Conservation (phyloP, 2,113 vertebrate genomes). For the Oxyruncus cristatus region DNA sequence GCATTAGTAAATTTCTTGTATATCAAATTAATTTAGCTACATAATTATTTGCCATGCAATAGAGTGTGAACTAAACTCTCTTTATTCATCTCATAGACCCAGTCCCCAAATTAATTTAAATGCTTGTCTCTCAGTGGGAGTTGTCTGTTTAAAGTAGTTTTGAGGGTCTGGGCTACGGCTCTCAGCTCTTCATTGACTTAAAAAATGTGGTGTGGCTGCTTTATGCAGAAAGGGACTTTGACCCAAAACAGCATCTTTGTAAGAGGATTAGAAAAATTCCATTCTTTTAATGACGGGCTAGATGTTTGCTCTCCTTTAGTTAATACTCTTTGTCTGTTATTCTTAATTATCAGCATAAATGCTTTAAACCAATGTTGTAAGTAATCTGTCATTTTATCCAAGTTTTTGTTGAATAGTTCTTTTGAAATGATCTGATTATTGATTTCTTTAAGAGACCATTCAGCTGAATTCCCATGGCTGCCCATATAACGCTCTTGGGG, state of each 20-base stretch:
- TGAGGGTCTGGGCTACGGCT: not conserved
- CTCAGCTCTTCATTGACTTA: slow-evolving; percentile 38
- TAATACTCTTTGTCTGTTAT: slow-evolving; percentile 47
- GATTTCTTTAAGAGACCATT: not conserved
- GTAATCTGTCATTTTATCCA: slow-evolving; percentile 25
- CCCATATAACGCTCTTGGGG: not conserved
- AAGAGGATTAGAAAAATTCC: slow-evolving; percentile 73
- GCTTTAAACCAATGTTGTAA: slow-evolving; percentile 37
- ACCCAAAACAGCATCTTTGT: slow-evolving; percentile 64
- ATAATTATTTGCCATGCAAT: not conserved
- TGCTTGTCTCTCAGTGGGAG: slow-evolving; percentile 36
- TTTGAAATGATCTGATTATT: slow-evolving; percentile 41
- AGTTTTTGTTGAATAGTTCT: slow-evolving; percentile 1
- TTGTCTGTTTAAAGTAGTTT: slow-evolving; percentile 38
- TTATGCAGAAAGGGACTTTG: slow-evolving; percentile 51
- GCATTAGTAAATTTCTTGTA: not conserved
- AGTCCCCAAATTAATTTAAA: not conserved
- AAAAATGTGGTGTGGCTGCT: slow-evolving; percentile 46
- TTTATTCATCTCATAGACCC: not conserved
- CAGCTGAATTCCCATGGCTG: not conserved
- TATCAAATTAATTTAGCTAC: slow-evolving; percentile 15
- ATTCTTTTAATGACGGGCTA: slow-evolving; percentile 56
- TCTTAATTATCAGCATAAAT: slow-evolving; percentile 54
- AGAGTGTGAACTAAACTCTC: not conserved
- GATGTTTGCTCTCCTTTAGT: slow-evolving; percentile 51